Percentiles rank a stretch among this genome's conserved stretches.
Evolutionary conservation across 1,140 invertebrate genomes (phyloP).

Genomic region (Pristionchus pacificus): DNA sequence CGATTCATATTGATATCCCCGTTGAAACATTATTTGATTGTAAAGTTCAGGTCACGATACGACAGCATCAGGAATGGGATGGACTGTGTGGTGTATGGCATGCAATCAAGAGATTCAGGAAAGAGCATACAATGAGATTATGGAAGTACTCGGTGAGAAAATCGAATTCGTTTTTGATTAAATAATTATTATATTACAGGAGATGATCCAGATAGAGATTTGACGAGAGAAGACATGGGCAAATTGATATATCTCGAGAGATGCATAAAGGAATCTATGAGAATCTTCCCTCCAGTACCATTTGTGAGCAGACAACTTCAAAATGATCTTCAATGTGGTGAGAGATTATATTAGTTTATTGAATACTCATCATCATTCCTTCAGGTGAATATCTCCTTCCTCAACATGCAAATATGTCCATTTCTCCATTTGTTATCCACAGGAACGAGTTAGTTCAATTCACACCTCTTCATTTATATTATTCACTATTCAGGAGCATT

Average conservation of each 20-base stretch:
- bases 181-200: not conserved
- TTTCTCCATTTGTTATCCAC: slow-evolving; percentile 25
- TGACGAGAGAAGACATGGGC: not conserved
- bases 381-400: slow-evolving; percentile 15
- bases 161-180: not conserved
- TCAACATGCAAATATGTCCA: slow-evolving; percentile 6
- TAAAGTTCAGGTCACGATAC: slow-evolving; percentile 74
- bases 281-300: slow-evolving; percentile 65
- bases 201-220: slow-evolving; percentile 66
- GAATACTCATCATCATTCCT: not conserved
- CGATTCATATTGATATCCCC: too few relatives aligned
- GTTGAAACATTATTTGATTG: too few relatives aligned
- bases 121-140: slow-evolving; percentile 73
- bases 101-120: slow-evolving; percentile 64
- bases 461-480: not conserved
- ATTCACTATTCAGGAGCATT: slow-evolving; percentile 8
- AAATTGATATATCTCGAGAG: not conserved
- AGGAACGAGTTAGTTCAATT: slow-evolving; percentile 12
- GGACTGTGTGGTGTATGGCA: slow-evolving; percentile 61
- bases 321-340: slow-evolving; percentile 65
- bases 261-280: slow-evolving; percentile 62
- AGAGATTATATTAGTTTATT: not conserved
- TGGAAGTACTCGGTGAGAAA: slow-evolving; percentile 58
- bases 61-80: slow-evolving; percentile 75
- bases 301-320: slow-evolving; percentile 71